Percentiles rank a stretch among this genome's conserved stretches.
phyloP scores from a whole-genome alignment of 2,113 vertebrate species.

The Caretta caretta region DNA sequence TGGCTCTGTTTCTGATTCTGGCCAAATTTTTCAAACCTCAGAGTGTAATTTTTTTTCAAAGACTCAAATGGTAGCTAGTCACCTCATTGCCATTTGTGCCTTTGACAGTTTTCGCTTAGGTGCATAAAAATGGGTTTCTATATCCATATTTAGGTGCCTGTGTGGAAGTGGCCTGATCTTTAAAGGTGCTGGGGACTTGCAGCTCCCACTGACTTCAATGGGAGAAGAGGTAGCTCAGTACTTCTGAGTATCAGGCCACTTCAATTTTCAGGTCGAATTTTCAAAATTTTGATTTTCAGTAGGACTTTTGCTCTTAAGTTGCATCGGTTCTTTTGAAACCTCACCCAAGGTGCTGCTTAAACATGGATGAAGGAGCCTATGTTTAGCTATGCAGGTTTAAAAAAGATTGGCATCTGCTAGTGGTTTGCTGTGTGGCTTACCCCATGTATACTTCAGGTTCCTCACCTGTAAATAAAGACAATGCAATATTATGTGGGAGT shows the following conservation, averaged over 20 bases:
- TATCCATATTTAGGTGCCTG: neutral
- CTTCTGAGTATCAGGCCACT: neutral
- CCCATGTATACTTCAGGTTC: neutral
- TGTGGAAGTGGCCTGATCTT: neutral
- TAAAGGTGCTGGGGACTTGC: neutral
- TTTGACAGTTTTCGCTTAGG: neutral
- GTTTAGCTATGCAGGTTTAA: neutral
- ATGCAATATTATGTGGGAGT: neutral
- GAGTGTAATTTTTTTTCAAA: neutral
- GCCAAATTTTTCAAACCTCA: neutral
- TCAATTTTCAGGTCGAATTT: neutral
- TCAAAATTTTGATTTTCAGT: neutral
- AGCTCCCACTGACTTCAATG: neutral
- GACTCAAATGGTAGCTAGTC: neutral
- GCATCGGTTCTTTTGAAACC: neutral
- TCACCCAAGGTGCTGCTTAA: neutral
- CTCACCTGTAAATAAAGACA: neutral
- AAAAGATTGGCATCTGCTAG: neutral
- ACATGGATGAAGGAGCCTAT: neutral
- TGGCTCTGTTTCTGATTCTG: neutral
- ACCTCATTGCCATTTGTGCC: neutral
- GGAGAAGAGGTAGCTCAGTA: neutral
- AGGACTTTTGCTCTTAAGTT: neutral
- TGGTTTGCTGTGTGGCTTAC: neutral
- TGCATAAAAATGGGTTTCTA: neutral